A percentile compares a stretch with the other conserved stretches of the same genome.
Evolutionary conservation across 2,888 invertebrate species (phyloP).

Genomic region (Agelastica alni): DNA sequence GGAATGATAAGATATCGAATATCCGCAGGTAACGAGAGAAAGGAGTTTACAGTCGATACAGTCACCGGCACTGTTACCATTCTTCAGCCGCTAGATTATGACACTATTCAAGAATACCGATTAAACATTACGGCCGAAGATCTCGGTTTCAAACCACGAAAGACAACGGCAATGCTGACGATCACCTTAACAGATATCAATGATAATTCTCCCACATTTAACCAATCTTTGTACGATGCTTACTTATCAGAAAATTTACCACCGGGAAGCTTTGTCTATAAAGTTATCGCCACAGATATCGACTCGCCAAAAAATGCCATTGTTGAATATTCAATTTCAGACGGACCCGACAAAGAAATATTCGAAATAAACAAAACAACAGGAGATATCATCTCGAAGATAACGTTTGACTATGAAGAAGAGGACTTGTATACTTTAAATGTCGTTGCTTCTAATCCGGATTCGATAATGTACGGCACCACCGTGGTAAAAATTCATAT

Average conservation of each 20-base stretch:
- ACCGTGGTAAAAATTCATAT: constrained; percentile 76
- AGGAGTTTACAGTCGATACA: constrained; percentile 79
- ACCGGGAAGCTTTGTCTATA: constrained; percentile 73
- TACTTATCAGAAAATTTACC: constrained; percentile 83
- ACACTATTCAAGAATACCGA: constrained; percentile 80
- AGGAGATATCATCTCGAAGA: constrained; percentile 75
- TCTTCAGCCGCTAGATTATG: constrained; percentile 81
- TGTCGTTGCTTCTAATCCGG: constrained; percentile 85
- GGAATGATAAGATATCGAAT: constrained; percentile 86
- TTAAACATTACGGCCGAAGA: constrained; percentile 88
- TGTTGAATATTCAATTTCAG: constrained; percentile 80
- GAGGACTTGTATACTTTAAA: constrained; percentile 73
- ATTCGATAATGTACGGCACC: constrained; percentile 76
- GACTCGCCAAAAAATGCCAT: constrained; percentile 88
- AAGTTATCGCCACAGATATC: constrained; percentile 77
- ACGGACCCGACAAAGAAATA: constrained; percentile 69
- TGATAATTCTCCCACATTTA: constrained; percentile 88
- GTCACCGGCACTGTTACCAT: constrained; percentile 80
- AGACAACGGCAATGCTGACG: constrained; percentile 78
- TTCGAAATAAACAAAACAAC: constrained; percentile 79
- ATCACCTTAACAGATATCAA: constrained; percentile 91
- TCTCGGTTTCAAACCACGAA: constrained; percentile 78
- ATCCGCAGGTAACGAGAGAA: constrained; percentile 79
- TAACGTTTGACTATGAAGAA: constrained; percentile 87
- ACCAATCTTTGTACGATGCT: constrained; percentile 75